phyloP scores from a whole-genome alignment of 2,113 vertebrate species.

The Rhinichthys klamathensis region DNA sequence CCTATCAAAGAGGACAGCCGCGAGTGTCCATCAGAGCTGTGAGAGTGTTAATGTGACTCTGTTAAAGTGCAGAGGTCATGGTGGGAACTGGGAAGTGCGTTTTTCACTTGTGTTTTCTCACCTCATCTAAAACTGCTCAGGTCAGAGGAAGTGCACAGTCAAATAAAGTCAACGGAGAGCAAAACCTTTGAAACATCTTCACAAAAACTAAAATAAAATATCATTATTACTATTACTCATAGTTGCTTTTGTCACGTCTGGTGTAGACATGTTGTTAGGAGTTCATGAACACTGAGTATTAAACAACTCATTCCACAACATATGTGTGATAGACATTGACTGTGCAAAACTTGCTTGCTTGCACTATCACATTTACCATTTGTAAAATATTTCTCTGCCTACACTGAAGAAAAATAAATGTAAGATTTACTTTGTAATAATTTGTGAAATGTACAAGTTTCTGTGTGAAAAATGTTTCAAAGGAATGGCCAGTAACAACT shows the following conservation, averaged over 20 bases:
- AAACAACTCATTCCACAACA: no score
- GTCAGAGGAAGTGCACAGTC: neutral
- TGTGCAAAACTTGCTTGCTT: neutral
- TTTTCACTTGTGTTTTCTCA: neutral
- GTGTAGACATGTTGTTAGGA: no score
- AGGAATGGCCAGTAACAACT: no score
- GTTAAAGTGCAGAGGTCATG: neutral
- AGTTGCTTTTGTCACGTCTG: no score
- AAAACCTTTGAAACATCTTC: neutral
- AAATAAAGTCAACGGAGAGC: neutral
- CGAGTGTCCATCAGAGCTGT: constrained; percentile 26
- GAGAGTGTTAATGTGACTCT: constrained; percentile 8
- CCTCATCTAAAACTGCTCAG: neutral
- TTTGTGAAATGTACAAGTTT: no score
- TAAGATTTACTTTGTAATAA: no score
- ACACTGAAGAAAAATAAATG: no score
- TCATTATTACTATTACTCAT: neutral
- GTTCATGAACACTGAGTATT: no score
- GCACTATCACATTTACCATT: neutral
- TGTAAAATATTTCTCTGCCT: neutral
- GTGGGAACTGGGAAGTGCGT: neutral
- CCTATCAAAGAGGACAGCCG: constrained; percentile 4
- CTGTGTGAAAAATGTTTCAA: no score
- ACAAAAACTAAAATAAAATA: neutral
- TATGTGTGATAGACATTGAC: neutral